Percentiles rank a stretch among this genome's conserved stretches.
These are phyloP conservation scores for Microtus richardsoni DNA, from an alignment of 2,113 vertebrate species.

Conservation along the genomic window DNA sequence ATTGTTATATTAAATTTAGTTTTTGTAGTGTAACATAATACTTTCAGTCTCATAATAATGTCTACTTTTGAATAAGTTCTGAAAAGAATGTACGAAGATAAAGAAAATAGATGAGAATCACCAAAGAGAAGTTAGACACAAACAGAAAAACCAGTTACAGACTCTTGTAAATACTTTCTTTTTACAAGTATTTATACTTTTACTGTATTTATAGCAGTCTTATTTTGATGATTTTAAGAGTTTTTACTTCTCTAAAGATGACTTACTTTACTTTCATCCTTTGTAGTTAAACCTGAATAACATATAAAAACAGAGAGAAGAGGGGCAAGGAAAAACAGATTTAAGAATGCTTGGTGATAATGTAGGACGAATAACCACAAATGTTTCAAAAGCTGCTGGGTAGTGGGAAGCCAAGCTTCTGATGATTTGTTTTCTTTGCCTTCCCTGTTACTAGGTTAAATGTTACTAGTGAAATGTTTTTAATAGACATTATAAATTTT, in stretches of 20 bases:
- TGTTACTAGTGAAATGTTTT: not conserved
- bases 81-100: slow-evolving; percentile 37
- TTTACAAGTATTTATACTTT: not conserved
- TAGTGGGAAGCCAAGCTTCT: too few relatives aligned
- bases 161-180: not conserved
- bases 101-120: slow-evolving; percentile 19
- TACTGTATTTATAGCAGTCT: not conserved
- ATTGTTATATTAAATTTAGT: not conserved
- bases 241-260: not conserved
- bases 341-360: not conserved
- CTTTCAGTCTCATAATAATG: not conserved
- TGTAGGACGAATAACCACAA: not conserved
- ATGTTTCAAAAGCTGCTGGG: not conserved
- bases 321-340: not conserved
- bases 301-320: not conserved
- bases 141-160: not conserved
- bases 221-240: not conserved
- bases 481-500: not conserved
- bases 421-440: not conserved
- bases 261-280: not conserved
- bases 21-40: not conserved
- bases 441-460: not conserved
- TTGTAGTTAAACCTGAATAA: not conserved
- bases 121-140: not conserved
- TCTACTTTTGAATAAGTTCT: not conserved